A percentile compares a stretch with the other conserved stretches of the same genome.
Evolutionary conservation across 2,113 vertebrate genomes (phyloP).

Genomic region (Alaudala cheleensis): DNA sequence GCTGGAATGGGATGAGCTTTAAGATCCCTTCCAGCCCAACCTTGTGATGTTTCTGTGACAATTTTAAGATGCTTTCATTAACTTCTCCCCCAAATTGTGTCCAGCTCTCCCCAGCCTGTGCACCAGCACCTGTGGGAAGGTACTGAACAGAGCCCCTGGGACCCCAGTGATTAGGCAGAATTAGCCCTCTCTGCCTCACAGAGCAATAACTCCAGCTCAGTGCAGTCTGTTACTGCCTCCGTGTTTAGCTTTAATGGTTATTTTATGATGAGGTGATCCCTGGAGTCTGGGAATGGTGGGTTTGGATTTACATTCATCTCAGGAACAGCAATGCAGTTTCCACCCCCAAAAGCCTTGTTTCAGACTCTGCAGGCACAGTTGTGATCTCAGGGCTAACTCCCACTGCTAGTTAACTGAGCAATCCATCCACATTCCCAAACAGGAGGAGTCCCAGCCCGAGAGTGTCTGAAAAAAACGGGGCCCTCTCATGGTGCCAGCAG

Average conservation of each 20-base stretch:
- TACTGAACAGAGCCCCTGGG: rapidly evolving
- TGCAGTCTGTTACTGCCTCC: background rate
- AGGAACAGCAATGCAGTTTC: background rate
- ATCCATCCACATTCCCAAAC: background rate
- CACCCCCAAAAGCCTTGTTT: background rate
- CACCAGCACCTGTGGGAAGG: rapidly evolving
- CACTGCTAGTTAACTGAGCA: background rate
- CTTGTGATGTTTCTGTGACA: background rate
- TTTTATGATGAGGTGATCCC: background rate
- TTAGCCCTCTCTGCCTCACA: background rate
- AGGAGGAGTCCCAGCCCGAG: background rate
- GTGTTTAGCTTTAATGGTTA: background rate
- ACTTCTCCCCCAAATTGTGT: background rate
- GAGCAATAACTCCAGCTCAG: background rate
- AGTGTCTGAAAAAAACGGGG: no score
- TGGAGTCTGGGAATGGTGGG: background rate
- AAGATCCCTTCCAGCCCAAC: background rate
- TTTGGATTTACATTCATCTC: background rate
- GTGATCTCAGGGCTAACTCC: background rate
- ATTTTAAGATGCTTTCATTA: background rate
- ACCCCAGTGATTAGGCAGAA: background rate
- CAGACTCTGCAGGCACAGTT: background rate
- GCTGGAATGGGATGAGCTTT: background rate
- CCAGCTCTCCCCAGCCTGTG: background rate
- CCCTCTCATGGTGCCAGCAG: background rate